Base-by-base conservation (phyloP, 2,888 invertebrate species). In the Hypomecis punctinalis region DNA sequence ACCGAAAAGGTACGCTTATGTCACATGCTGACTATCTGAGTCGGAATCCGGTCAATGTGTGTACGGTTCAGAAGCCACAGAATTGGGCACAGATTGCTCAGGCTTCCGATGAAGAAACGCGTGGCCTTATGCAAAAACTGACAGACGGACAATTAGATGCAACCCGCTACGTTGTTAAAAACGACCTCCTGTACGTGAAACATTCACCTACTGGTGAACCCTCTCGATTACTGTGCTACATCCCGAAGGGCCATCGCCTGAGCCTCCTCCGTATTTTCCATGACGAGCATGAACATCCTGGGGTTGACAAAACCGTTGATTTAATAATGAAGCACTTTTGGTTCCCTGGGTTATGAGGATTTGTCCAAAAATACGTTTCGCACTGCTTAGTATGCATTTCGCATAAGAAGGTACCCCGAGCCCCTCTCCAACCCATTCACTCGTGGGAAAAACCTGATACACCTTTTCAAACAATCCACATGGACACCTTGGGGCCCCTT, bases 201-300 rank as follows among this genome's bases (percentile, higher is more conserved):
- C n/a, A n/a, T 35, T 43, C 6, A 65, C 56, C 8, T 9, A 52
- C 62, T 0, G 78, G 76, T 0, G 75, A 75, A 42, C 48, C 72
- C 0, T 0, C 74, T 0, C 45, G 73, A 0, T 37, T 72, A 0
- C 43, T 77, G 0, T 77, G 76, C 53, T 78, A 54, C 11, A 62
- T 78, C 0, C 77, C 80, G 0, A 80, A 72, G 35, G 77, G 75
- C 0, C 66, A 74, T 54, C 42, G 78, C 0, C 59, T 80, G 0
- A 78, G 78, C 37, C 23, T 77, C 0, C 47, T 78, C 1, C 35
- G 76, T 0, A 48, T 76, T 0, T 80, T 78, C 55, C 76, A 78
- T 11, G 72, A 72, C 33, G 69, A 76, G 35, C 75, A 76, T 43
- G 59, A 67, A 0, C 75, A 76, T 35, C 56, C 69, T 0, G 67